phyloP scores from a whole-genome alignment of 2,888 invertebrate species.

The Leptopilina syphax region DNA sequence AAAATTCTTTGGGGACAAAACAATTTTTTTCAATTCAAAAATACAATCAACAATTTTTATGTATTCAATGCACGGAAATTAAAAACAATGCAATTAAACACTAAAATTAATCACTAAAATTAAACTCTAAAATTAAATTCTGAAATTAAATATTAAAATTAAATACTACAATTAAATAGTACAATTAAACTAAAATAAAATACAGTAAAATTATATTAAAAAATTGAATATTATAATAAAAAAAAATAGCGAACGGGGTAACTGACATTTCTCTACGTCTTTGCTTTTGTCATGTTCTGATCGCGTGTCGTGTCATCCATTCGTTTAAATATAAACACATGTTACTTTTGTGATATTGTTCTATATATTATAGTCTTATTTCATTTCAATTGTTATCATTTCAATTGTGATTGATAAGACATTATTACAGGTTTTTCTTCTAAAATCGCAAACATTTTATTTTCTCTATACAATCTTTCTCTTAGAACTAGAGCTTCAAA shows the following conservation, averaged over 20 bases:
- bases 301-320: constrained; percentile 52
- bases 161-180: no score
- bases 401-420: constrained; percentile 17
- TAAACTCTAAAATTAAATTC: no score
- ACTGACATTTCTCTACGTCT: not conserved
- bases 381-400: constrained; percentile 42
- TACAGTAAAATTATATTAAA: no score
- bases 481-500: not conserved
- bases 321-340: constrained; percentile 55
- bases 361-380: constrained; percentile 51
- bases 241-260: not conserved
- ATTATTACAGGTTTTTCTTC: constrained; percentile 53
- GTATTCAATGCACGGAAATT: no score
- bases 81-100: no score
- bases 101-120: no score
- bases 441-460: constrained; percentile 41
- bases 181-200: no score
- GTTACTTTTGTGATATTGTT: constrained; percentile 49
- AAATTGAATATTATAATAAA: not conserved
- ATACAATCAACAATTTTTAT: no score
- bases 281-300: constrained; percentile 48
- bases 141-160: no score
- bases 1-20: no score
- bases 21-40: no score
- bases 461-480: not conserved